Base-by-base conservation (phyloP, 2,113 vertebrate genomes). In the Bos indicus region DNA sequence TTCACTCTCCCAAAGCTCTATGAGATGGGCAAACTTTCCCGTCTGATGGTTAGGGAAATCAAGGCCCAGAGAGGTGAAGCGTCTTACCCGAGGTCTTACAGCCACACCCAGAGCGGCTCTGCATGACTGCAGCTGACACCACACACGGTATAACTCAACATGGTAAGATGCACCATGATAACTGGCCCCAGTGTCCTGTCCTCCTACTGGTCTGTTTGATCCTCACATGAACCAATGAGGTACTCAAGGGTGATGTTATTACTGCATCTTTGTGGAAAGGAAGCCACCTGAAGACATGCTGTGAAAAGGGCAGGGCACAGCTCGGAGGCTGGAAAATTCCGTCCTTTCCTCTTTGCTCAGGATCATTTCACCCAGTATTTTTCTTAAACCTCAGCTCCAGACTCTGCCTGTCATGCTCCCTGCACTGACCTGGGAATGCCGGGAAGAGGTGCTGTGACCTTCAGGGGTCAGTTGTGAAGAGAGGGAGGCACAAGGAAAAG, bases 101-200 rank as follows among this genome's bases (percentile, higher is more conserved):
- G 86, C 33, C 64, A n/a, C 25, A 14, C 8, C 80, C 11, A 7
- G 26, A 54, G 25, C 3, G 3, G 46, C 11, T 43, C 48, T 77
- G 19, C 11, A 2, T 3, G 46, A 16, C 16, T 0, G 17, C 36
- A 56, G 40, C 26, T 25, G 10, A 2, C 10, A 25, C 15, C 62
- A 62, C 25, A 21, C 2, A 40, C 13, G 23, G 14, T 6, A n/a
- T 5, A 33, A 3, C 54, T 7, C 2, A 4, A 40, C 21, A 23
- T 0, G 17, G 14, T 0, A 40, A 16, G 12, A 5, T 4, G 21
- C 74, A 3, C 5, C 28, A 3, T 36, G n/a, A 1, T 54, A 25
- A 26, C 2, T 9, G 10, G 33, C 16, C 14, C 40, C 8, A 8
- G 13, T 19, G 48, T 36, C 30, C 36, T 57, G 43, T 33, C 21